Evolutionary conservation across 2,888 invertebrate species (phyloP), one percentile per base, ranked within the genome.

Genomic region (Lacanobia wlatinum): DNA sequence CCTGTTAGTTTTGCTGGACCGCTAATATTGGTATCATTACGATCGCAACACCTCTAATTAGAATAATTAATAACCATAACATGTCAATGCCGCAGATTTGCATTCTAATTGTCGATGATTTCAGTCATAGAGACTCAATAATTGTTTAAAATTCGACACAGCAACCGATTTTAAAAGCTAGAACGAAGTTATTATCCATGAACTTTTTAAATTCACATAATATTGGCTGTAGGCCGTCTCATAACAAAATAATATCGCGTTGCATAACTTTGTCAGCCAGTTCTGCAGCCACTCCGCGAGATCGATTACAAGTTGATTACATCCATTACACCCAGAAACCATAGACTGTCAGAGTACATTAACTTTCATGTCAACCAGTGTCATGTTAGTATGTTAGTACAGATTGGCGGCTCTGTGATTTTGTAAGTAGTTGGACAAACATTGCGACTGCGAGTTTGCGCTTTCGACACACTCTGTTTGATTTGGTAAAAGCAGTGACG

Each of bases 391-490:
- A 78, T 79, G 73, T 84, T 73, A 75, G 82, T 83, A 77, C 72
- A 84, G 88, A 88, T 87, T 72, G 80, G 70, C 66, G 65, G 69
- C 67, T 85, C 74, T 78, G 72, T 87, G 81, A 89, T 87, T 87
- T 84, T 82, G 80, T 85, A 86, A 85, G 83, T 86, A 73, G 84
- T 87, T 85, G 87, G 78, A 82, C 76, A 87, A 87, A 88, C 76
- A 89, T 82, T 86, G 82, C 83, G 76, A 71, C 77, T 63, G 70
- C 58, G 70, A 82, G 84, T 84, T 87, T 84, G 86, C 87, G 83
- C 87, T 91, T 90, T 88, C 88, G 66, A 87, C 85, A 74, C 73
- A 71, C 69, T 86, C 68, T 89, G 82, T 90, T 90, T 89, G 82
- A 77, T 84, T 89, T 86, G 70, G 86, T 87, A 88, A 90, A 90